Evolutionary conservation across 2,113 vertebrate genomes (phyloP), one percentile per base, ranked within the genome.

Genomic region (Burhinus oedicnemus): DNA sequence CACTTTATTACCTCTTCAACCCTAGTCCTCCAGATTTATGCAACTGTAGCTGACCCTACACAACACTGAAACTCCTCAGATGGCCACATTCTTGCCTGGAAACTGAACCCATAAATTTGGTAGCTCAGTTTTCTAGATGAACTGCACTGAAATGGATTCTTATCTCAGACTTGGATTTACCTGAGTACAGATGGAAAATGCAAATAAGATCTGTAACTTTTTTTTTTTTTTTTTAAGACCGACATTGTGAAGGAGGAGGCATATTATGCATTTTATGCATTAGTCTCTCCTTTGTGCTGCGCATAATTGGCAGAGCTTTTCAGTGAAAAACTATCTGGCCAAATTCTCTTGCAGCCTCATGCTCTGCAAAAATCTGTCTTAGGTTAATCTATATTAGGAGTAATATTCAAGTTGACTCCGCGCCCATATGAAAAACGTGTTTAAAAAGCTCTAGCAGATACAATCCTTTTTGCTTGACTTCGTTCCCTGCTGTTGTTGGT

Each of bases 401-500:
- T 36, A 91, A 85, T 78, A 80, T 54, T 91, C 80, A 85, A 76
- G 70, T 44, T 91, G 88, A 65, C 87, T 83, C 49, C 57, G 54
- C 6, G 3, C n/a, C 96, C 21, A 25, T 62, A 45, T 76, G 60
- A 84, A 79, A 83, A 83, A 83, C 42, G 62, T 65, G 55, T 87
- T 95, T 80, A 1, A 87, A 94, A 92, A 92, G 44, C 75, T 90
- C 68, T 95, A 90, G 20, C 72, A 95, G 90, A 95, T 93, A 82
- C 75, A 95, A 88, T 89, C 90, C 93, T 97, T 92, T 90, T 85
- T 91, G 55, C 58, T 58, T 5, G 3, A 83, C 80, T 94, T 96
- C 84, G 32, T 94, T 95, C 89, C 68, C 66, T 94, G 82, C 94
- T 91, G 87, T 62, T 94, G 34, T 89, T 93, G 89, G 87, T 89